These are phyloP conservation scores for Zaprionus kolodkinae DNA, from an alignment of 1,140 invertebrate genomes.

Conservation along the genomic window DNA sequence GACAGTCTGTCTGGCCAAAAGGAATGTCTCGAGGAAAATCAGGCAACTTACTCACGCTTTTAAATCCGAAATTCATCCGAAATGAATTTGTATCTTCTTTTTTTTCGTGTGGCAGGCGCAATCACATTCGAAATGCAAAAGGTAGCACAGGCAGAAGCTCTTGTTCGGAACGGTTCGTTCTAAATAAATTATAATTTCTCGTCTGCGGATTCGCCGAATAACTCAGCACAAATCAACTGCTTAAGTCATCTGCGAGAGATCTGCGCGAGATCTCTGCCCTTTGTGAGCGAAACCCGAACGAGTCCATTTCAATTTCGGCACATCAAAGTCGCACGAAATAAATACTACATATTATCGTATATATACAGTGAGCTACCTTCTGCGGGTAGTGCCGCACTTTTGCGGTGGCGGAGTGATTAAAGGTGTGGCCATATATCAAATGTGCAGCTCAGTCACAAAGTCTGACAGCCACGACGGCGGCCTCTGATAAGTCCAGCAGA, in stretches of 20 bases:
- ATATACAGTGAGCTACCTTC: constrained; percentile 25
- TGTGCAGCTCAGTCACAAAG: constrained; percentile 65
- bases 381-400: constrained; percentile 45
- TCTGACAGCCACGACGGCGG: constrained; percentile 34
- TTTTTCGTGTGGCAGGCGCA: constrained; percentile 36
- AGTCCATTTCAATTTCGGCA: constrained; percentile 73
- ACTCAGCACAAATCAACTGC: constrained; percentile 80
- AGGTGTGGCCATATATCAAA: constrained; percentile 80
- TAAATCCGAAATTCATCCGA: constrained; percentile 70
- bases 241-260: constrained; percentile 47
- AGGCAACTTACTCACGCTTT: constrained; percentile 69
- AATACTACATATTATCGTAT: background rate
- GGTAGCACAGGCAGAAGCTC: constrained; percentile 65
- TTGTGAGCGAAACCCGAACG: constrained; percentile 41
- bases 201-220: constrained; percentile 70
- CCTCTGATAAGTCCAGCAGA: constrained; percentile 29
- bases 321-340: constrained; percentile 63
- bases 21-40: constrained; percentile 29
- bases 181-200: constrained; percentile 80
- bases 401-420: constrained; percentile 81
- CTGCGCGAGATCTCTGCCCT: constrained; percentile 20
- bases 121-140: constrained; percentile 41
- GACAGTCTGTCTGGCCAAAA: constrained; percentile 12
- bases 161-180: constrained; percentile 54
- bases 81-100: constrained; percentile 67